Percentiles rank a stretch among this genome's conserved stretches.
Evolutionary conservation across 2,888 invertebrate species (phyloP).

Genomic region (Pseudolycoriella hygida): DNA sequence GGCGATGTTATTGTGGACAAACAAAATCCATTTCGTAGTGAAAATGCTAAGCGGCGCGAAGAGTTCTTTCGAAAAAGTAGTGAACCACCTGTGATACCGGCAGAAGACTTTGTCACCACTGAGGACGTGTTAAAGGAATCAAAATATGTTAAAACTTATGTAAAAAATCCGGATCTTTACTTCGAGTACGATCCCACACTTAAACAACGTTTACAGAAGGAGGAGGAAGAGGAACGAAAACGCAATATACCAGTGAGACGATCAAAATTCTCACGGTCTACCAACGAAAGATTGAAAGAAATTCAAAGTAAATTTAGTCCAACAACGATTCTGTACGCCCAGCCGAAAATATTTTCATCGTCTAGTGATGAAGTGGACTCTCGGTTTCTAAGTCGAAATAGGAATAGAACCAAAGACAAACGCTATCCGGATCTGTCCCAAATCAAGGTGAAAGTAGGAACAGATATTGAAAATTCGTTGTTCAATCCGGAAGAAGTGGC

Average conservation of each 20-base stretch:
- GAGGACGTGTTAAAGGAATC: constrained; percentile 28
- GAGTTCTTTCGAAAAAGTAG: constrained; percentile 3
- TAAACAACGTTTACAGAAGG: constrained; percentile 22
- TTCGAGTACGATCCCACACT: constrained; percentile 28
- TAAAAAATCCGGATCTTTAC: constrained; percentile 28
- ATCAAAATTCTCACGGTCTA: constrained; percentile 11
- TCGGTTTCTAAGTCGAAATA: constrained; percentile 13
- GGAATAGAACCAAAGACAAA: constrained; percentile 24
- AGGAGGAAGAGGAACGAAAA: constrained; percentile 20
- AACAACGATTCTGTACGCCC: neutral
- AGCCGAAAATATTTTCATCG: constrained; percentile 1
- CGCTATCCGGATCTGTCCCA: constrained; percentile 27
- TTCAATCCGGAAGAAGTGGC: constrained; percentile 27
- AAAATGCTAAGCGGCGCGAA: constrained; percentile 2
- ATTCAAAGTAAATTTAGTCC: constrained; percentile 14
- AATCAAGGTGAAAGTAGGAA: constrained; percentile 26
- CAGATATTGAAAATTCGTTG: constrained; percentile 20
- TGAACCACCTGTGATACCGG: neutral
- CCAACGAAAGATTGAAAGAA: constrained; percentile 16
- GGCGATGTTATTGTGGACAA: constrained; percentile 28
- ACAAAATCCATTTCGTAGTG: constrained; percentile 24
- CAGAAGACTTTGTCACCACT: constrained; percentile 22
- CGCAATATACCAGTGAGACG: neutral
- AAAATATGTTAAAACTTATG: constrained; percentile 29
- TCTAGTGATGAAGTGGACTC: constrained; percentile 1